Base-by-base conservation (phyloP, 2,113 vertebrate species). In the Solea senegalensis region DNA sequence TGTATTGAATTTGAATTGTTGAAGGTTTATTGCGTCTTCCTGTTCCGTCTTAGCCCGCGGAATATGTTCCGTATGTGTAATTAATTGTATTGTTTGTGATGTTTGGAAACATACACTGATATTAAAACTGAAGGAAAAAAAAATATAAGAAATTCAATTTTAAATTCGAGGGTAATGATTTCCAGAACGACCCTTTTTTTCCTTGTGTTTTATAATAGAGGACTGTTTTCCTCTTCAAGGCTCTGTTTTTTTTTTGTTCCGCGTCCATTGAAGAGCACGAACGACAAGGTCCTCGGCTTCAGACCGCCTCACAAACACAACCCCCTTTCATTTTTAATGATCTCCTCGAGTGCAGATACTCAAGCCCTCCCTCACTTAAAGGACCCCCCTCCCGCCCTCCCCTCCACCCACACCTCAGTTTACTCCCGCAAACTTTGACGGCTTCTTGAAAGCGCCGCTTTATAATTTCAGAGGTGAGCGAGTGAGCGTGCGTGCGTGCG, bases 271-370 rank as follows among this genome's bases (percentile, higher is more conserved):
- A 65, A 62, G 44, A 45, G 44, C 16, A 2, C 8, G 51, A 82
- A 72, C n/a, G 64, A 77, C 69, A 65, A 65, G 78, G 83, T 81
- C 69, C 69, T 83, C 65, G 34, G 45, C 65, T 56, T 21, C 68
- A 73, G 64, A 61, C 15, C 13, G 9, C 66, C 75, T 70, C 54
- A 43, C 65, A 74, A 80, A 81, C 74, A 80, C 72, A 58, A 61
- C 51, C 57, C 71, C 41, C 58, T 72, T 83, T 89, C 46, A 85
- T 89, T 85, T 82, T 82, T 89, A 87, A 89, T 84, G 76, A 81
- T 81, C 76, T 74, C 74, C 60, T 72, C 77, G 56, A 83, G 78
- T 80, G 75, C 66, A 81, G 27, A 83, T 71, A 69, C 67, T 79
- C 82, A 72, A 34, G 59, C 65, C 58, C 79, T 59, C 61, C 48